phyloP scores from a whole-genome alignment of 2,888 invertebrate genomes.

The Drosophila robusta region DNA sequence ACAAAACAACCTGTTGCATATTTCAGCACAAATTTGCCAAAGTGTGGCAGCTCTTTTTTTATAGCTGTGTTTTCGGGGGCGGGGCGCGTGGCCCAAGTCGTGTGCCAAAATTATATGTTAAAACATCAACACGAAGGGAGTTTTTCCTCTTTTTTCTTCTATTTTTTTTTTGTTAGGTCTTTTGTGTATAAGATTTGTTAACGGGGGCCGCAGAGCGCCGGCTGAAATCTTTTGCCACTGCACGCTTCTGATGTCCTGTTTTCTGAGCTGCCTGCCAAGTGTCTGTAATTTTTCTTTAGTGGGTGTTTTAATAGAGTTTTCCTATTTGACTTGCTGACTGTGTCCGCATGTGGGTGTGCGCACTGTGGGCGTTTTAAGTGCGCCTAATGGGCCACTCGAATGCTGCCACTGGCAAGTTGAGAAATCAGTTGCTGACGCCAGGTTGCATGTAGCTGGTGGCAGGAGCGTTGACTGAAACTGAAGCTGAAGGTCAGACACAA shows the following conservation, averaged over 20 bases:
- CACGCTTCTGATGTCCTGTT: constrained; percentile 47
- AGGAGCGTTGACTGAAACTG: constrained; percentile 34
- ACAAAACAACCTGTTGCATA: constrained; percentile 62
- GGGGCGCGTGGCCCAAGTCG: constrained; percentile 36
- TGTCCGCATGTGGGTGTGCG: constrained; percentile 21
- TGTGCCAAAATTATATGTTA: constrained; percentile 77
- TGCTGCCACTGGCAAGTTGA: constrained; percentile 56
- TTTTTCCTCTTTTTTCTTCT: constrained; percentile 14
- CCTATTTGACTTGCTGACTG: constrained; percentile 34
- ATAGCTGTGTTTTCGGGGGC: constrained; percentile 1
- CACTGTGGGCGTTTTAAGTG: constrained; percentile 69
- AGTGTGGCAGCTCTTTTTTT: constrained; percentile 60
- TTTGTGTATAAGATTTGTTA: constrained; percentile 67
- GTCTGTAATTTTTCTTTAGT: constrained; percentile 73
- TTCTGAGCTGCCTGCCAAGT: constrained; percentile 70
- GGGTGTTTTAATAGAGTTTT: constrained; percentile 72
- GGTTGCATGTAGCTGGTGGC: constrained; percentile 18
- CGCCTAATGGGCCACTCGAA: constrained; percentile 65
- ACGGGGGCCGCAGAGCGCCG: constrained; percentile 26
- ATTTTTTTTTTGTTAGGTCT: constrained; percentile 17
- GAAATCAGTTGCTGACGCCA: constrained; percentile 43
- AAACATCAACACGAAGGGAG: constrained; percentile 56
- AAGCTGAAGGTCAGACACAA: constrained; percentile 55
- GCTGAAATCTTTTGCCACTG: constrained; percentile 41
- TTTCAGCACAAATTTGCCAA: constrained; percentile 70